These are phyloP conservation scores for Maniola jurtina DNA, from an alignment of 1,140 invertebrate species.

Conservation along the genomic window DNA sequence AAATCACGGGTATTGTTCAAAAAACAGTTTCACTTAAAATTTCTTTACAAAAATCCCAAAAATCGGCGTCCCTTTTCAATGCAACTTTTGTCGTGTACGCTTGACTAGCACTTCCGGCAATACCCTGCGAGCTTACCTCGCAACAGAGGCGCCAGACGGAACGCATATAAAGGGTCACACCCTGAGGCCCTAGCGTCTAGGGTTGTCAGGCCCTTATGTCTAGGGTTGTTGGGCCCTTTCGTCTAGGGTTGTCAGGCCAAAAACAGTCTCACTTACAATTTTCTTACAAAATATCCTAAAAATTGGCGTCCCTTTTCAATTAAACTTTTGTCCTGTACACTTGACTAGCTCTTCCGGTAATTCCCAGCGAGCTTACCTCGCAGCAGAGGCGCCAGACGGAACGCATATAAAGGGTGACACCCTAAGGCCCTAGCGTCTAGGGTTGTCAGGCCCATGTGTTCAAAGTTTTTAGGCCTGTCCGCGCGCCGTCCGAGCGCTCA, in stretches of 20 bases:
- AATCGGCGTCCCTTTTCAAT: neutral
- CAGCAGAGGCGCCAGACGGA: neutral
- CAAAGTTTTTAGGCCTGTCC: no score
- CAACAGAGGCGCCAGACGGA: neutral
- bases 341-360: conserved; percentile 11
- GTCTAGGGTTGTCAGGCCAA: no score
- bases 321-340: neutral
- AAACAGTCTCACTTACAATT: neutral
- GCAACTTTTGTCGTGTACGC: neutral
- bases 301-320: neutral
- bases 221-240: no score
- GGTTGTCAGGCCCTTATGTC: no score
- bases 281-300: neutral
- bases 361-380: conserved; percentile 1
- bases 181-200: no score
- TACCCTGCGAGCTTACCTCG: conserved; percentile 4
- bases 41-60: neutral
- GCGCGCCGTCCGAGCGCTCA: no score
- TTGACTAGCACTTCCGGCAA: conserved; percentile 11
- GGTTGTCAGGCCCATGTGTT: no score
- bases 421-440: no score
- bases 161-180: no score
- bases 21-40: neutral
- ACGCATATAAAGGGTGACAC: no score
- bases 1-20: no score